These are phyloP conservation scores for Siniperca knerii DNA, from an alignment of 2,113 vertebrate genomes.

Conservation along the genomic window DNA sequence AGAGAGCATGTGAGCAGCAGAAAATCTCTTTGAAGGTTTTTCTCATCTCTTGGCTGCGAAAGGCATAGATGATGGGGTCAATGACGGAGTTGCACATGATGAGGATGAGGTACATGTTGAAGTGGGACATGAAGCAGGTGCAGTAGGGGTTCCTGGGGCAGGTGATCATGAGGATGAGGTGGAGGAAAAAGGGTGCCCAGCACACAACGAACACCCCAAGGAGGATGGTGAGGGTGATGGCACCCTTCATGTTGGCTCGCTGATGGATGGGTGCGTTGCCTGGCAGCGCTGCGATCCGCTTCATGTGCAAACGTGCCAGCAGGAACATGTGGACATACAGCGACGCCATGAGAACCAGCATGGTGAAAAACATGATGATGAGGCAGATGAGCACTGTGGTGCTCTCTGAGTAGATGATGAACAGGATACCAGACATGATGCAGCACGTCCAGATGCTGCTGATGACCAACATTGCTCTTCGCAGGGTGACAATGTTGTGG, in stretches of 20 bases:
- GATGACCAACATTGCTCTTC: constrained; percentile 87
- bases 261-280: constrained; percentile 89
- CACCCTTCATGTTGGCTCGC: constrained; percentile 95
- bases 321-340: constrained; percentile 98
- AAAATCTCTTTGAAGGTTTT: constrained; percentile 97
- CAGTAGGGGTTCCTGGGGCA: constrained; percentile 96
- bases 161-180: constrained; percentile 94
- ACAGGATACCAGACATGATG: constrained; percentile 88
- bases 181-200: constrained; percentile 96
- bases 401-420: constrained; percentile 94
- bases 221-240: constrained; percentile 94
- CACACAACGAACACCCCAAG: constrained; percentile 96
- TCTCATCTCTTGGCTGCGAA: constrained; percentile 95
- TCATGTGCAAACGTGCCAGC: constrained; percentile 93
- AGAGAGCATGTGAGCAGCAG: constrained; percentile 86
- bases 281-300: constrained; percentile 91
- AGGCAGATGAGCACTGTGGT: constrained; percentile 93
- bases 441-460: constrained; percentile 91
- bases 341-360: constrained; percentile 96
- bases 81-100: constrained; percentile 98
- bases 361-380: constrained; percentile 94
- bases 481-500: constrained; percentile 93
- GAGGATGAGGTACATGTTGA: constrained; percentile 96
- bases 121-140: constrained; percentile 97
- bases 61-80: constrained; percentile 95